Conservation (phyloP, 2,797 vertebrate species). For the Pangasius djambal region DNA sequence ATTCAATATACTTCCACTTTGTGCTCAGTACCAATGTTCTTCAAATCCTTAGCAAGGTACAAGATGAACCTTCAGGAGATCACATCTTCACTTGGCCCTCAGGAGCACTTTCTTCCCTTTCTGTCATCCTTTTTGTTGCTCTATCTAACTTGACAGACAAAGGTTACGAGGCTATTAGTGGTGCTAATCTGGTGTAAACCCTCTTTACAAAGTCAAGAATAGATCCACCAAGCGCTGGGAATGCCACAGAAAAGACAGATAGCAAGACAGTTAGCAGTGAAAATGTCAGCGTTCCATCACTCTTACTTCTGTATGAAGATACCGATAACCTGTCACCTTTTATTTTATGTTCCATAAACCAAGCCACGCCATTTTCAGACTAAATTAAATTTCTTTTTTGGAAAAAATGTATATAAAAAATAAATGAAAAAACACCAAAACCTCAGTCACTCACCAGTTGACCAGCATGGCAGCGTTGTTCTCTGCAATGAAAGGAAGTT, state of each 20-base stretch:
- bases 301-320: conserved; percentile 28
- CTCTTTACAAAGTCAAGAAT: conserved; percentile 73
- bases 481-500: conserved; percentile 90
- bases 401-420: neutral
- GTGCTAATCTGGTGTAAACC: conserved; percentile 75
- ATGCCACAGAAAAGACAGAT: conserved; percentile 57
- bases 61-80: neutral
- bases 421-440: neutral
- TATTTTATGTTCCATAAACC: neutral
- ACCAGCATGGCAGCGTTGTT: conserved; percentile 92
- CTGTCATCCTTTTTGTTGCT: conserved; percentile 22
- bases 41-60: neutral
- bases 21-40: neutral
- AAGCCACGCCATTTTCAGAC: neutral
- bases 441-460: conserved; percentile 87
- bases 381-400: no score
- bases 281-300: conserved; percentile 44
- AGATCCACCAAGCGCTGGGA: conserved; percentile 66
- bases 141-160: conserved; percentile 31
- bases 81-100: conserved; percentile 11
- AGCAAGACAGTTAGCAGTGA: neutral
- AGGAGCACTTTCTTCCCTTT: conserved; percentile 17
- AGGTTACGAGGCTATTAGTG: conserved; percentile 69
- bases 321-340: neutral
- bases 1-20: neutral